phyloP scores from a whole-genome alignment of 2,797 vertebrate genomes.

The Pygocentrus nattereri region DNA sequence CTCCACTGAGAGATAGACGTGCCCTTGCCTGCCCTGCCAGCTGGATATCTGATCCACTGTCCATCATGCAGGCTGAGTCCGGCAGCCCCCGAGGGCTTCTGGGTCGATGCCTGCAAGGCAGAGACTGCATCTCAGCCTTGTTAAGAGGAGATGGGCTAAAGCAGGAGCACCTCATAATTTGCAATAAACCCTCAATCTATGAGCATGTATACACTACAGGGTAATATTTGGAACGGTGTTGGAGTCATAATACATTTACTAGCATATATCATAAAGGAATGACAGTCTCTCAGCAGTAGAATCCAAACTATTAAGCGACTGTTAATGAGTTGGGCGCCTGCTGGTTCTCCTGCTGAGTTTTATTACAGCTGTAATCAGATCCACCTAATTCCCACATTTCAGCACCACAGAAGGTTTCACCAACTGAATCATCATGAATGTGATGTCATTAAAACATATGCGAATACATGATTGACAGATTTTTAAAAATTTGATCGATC shows the following conservation, averaged over 20 bases:
- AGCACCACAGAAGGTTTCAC: too few relatives aligned
- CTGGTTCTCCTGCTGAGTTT: background rate
- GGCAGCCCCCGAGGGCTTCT: background rate
- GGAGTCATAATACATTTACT: too few relatives aligned
- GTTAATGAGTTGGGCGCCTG: background rate
- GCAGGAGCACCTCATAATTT: background rate
- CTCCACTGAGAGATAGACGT: conserved; percentile 61
- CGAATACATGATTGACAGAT: background rate
- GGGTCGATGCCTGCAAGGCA: background rate
- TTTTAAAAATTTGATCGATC: too few relatives aligned
- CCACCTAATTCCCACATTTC: background rate
- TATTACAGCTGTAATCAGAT: background rate
- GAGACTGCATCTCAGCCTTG: background rate
- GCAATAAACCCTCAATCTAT: background rate
- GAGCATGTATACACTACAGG: too few relatives aligned
- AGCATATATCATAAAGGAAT: too few relatives aligned
- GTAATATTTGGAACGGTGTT: too few relatives aligned
- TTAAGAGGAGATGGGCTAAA: background rate
- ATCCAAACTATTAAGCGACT: background rate
- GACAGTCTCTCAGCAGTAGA: too few relatives aligned
- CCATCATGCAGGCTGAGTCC: conserved; percentile 54
- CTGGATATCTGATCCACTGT: conserved; percentile 70
- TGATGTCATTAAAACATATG: background rate
- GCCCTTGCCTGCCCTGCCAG: conserved; percentile 56
- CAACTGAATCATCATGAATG: background rate